Conservation (phyloP, 2,888 invertebrate species). For the Callimorpha dominula region DNA sequence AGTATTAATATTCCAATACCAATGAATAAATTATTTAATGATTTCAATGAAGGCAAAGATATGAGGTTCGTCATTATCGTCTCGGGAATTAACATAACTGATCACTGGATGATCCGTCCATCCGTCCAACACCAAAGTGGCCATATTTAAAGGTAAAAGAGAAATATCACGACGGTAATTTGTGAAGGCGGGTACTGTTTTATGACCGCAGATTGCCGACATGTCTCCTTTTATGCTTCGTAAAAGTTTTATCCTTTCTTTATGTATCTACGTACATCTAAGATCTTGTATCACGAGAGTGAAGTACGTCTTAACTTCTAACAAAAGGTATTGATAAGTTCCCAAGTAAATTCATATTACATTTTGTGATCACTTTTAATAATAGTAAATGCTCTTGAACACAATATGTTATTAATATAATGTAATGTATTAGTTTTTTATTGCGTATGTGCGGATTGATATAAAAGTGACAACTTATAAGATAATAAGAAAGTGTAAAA, state of each 20-base stretch:
- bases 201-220: slow-evolving; percentile 75
- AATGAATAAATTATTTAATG: slow-evolving; percentile 41
- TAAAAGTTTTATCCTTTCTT: slow-evolving; percentile 74
- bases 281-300: slow-evolving; percentile 55
- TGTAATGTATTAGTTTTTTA: too few relatives aligned
- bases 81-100: slow-evolving; percentile 13
- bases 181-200: slow-evolving; percentile 60
- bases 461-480: too few relatives aligned
- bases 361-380: slow-evolving; percentile 51
- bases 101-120: slow-evolving; percentile 4
- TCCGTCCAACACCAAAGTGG: slow-evolving; percentile 22
- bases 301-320: slow-evolving; percentile 42
- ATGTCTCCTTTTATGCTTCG: slow-evolving; percentile 75
- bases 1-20: slow-evolving; percentile 26
- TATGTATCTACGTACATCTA: slow-evolving; percentile 58
- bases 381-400: background rate
- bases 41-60: slow-evolving; percentile 44
- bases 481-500: too few relatives aligned
- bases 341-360: slow-evolving; percentile 31
- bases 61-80: slow-evolving; percentile 48
- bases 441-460: too few relatives aligned
- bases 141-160: slow-evolving; percentile 25
- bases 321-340: slow-evolving; percentile 51
- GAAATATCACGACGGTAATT: slow-evolving; percentile 50
- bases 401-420: too few relatives aligned